Conservation (phyloP, 2,113 vertebrate genomes). For the Arizona elegans region DNA sequence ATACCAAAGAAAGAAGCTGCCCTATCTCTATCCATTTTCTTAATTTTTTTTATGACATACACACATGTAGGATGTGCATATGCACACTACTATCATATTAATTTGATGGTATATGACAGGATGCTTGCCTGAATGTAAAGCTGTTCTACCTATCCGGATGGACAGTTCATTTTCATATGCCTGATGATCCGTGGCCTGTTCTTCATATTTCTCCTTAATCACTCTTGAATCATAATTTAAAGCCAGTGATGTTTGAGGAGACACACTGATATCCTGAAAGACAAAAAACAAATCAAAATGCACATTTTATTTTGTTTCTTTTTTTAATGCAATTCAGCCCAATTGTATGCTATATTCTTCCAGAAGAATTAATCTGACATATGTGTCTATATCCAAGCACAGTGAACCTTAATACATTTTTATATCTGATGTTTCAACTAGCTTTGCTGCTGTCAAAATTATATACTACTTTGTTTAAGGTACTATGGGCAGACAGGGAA, state of each 20-base stretch:
- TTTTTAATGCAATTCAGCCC: too few relatives aligned
- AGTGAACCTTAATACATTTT: neutral
- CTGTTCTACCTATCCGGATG: slow-evolving; percentile 93
- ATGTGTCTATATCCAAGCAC: neutral
- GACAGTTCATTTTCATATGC: slow-evolving; percentile 72
- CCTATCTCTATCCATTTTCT: neutral
- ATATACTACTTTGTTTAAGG: neutral
- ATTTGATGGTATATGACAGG: slow-evolving; percentile 74
- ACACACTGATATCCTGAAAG: slow-evolving; percentile 76
- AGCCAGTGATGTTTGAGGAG: slow-evolving; percentile 75
- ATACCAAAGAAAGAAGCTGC: neutral
- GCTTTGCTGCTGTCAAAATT: neutral
- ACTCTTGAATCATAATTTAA: slow-evolving; percentile 63
- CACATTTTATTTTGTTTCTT: neutral
- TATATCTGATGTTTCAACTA: neutral
- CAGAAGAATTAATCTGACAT: neutral
- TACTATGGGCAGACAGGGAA: too few relatives aligned
- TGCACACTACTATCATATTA: neutral
- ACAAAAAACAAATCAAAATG: slow-evolving; percentile 16
- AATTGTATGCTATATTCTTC: neutral
- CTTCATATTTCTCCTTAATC: slow-evolving; percentile 75
- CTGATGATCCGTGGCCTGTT: neutral
- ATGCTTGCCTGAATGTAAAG: slow-evolving; percentile 88
- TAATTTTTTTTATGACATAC: neutral
- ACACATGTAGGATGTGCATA: neutral